Percentiles rank a stretch among this genome's conserved stretches.
These are phyloP conservation scores for Nyctibius grandis DNA, from an alignment of 2,797 vertebrate species.

Conservation along the genomic window DNA sequence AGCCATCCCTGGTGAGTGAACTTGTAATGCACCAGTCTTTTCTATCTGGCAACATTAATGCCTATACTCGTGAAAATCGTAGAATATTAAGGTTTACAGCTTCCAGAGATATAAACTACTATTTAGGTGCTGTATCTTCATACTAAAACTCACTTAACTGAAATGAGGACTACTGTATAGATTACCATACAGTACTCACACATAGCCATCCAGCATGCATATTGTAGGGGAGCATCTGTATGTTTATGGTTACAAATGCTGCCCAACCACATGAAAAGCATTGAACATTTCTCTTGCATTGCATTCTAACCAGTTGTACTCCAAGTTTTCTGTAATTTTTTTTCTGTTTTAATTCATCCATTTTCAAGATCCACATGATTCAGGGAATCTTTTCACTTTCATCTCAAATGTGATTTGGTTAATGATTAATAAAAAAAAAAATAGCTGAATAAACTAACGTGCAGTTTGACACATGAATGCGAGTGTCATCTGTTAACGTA, in stretches of 20 bases:
- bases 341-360: background rate
- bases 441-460: background rate
- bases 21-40: background rate
- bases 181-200: background rate
- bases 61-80: fast-evolving
- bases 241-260: fast-evolving
- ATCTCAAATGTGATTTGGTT: background rate
- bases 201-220: background rate
- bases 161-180: background rate
- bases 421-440: background rate
- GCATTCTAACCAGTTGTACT: background rate
- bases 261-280: fast-evolving
- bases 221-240: background rate
- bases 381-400: background rate
- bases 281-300: background rate
- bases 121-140: background rate
- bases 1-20: background rate
- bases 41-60: background rate
- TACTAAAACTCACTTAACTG: background rate
- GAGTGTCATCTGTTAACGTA: background rate
- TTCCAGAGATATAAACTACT: background rate
- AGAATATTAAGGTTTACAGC: background rate
- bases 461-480: background rate
- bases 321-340: background rate
- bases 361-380: background rate